phyloP scores from a whole-genome alignment of 2,888 invertebrate genomes.

The Ganaspis brasiliensis region DNA sequence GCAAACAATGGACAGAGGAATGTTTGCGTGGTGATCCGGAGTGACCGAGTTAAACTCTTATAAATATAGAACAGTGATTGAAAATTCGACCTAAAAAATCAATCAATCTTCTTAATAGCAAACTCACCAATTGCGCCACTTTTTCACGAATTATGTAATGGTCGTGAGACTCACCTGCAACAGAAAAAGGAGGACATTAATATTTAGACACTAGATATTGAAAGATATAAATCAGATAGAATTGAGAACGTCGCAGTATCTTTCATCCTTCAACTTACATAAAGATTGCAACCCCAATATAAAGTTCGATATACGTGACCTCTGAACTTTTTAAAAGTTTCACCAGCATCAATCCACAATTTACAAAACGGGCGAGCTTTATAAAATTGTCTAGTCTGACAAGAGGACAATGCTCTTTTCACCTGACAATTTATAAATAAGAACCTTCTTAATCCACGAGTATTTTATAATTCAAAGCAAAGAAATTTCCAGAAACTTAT shows the following conservation, averaged over 20 bases:
- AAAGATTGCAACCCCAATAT: too few species aligned
- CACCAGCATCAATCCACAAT: too few species aligned
- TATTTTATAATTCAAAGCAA: too few species aligned
- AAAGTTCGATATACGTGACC: too few species aligned
- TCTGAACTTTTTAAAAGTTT: too few species aligned
- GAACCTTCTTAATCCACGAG: neutral
- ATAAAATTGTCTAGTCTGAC: neutral
- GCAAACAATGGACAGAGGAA: neutral
- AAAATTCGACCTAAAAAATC: slow-evolving; percentile 3
- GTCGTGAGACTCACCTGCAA: slow-evolving; percentile 24
- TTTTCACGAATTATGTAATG: slow-evolving; percentile 1
- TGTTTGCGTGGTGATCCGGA: neutral
- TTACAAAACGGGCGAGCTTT: neutral
- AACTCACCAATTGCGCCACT: slow-evolving; percentile 1
- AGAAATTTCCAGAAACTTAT: neutral
- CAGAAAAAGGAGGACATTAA: slow-evolving; percentile 1
- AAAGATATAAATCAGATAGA: too few species aligned
- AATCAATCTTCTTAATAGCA: neutral
- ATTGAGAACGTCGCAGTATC: too few species aligned
- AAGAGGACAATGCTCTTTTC: neutral
- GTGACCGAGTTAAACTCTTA: neutral
- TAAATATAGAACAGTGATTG: neutral
- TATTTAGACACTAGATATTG: neutral
- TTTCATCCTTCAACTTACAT: too few species aligned
- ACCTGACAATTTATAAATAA: neutral